phyloP scores from a whole-genome alignment of 2,888 invertebrate species.

The Cephus pygmeus region DNA sequence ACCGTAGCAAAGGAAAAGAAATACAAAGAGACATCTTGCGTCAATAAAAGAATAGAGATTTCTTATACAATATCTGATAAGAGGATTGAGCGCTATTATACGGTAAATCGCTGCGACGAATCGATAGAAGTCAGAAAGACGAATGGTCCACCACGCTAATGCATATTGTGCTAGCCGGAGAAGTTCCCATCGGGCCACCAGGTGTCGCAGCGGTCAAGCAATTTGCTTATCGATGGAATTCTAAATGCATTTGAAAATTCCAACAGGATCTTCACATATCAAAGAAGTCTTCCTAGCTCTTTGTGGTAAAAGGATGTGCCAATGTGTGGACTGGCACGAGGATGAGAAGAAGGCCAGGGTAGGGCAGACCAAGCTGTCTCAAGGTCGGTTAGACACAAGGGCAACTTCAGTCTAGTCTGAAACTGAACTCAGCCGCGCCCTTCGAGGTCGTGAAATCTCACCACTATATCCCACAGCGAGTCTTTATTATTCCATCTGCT shows the following conservation, averaged over 20 bases:
- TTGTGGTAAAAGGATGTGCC: constrained; percentile 48
- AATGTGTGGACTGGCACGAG: constrained; percentile 24
- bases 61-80: neutral
- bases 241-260: neutral
- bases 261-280: neutral
- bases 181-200: neutral
- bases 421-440: constrained; percentile 56
- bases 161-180: neutral
- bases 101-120: neutral
- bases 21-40: neutral
- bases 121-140: neutral
- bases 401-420: constrained; percentile 58
- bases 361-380: constrained; percentile 52
- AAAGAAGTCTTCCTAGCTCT: constrained; percentile 24
- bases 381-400: constrained; percentile 61
- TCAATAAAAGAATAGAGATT: neutral
- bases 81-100: neutral
- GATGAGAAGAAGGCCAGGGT: constrained; percentile 41
- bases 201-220: neutral
- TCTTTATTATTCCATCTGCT: constrained; percentile 19
- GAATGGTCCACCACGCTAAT: neutral
- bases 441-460: constrained; percentile 55
- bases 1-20: neutral
- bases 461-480: constrained; percentile 34
- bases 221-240: neutral